Evolutionary conservation across 2,113 vertebrate genomes (phyloP).

Genomic region (Gavia stellata): DNA sequence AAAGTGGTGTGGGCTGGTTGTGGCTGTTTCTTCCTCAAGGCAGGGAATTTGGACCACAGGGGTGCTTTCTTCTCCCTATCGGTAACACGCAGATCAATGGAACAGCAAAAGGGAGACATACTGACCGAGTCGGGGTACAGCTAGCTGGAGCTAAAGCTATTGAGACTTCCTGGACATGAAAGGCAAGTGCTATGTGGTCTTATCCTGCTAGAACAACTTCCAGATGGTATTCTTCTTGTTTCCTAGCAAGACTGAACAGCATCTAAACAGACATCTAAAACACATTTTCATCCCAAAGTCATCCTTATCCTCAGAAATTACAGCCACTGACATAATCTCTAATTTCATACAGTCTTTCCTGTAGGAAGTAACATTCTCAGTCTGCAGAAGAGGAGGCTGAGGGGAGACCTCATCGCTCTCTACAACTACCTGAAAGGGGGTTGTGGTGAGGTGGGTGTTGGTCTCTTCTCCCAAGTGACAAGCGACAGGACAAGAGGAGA

Average conservation of each 20-base stretch:
- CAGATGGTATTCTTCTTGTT: background rate
- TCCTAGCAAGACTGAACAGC: background rate
- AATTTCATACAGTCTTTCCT: background rate
- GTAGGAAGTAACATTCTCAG: background rate
- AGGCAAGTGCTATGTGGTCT: background rate
- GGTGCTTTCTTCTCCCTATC: background rate
- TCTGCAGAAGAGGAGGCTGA: no score
- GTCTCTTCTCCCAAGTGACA: no score
- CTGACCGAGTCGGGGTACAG: background rate
- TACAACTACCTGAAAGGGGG: no score
- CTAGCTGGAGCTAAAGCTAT: background rate
- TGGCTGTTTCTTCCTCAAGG: background rate
- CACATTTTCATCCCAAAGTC: background rate
- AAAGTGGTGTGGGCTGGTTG: background rate
- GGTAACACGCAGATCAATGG: background rate
- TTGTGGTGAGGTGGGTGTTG: no score
- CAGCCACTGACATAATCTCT: background rate
- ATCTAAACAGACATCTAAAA: background rate
- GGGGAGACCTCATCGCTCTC: no score
- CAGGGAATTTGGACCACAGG: fast-evolving
- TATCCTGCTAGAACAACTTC: background rate
- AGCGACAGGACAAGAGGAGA: no score
- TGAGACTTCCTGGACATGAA: background rate
- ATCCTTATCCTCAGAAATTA: background rate
- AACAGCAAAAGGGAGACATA: background rate